Evolutionary conservation across 2,113 vertebrate species (phyloP).

Genomic region (Carollia perspicillata): DNA sequence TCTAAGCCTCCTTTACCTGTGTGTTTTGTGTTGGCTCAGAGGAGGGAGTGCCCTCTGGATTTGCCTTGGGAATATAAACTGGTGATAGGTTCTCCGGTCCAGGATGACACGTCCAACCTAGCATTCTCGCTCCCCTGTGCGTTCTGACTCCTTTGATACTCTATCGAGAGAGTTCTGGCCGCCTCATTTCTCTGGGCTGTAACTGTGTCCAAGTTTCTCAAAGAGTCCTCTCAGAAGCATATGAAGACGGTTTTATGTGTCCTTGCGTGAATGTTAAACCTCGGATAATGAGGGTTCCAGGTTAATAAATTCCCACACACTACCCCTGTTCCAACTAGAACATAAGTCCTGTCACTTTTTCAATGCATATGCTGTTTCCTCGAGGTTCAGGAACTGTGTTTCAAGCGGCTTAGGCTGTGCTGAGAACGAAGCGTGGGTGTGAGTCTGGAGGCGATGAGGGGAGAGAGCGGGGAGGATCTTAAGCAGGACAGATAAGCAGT

Average conservation of each 20-base stretch:
- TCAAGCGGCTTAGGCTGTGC: background rate
- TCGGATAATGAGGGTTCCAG: background rate
- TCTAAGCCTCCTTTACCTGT: background rate
- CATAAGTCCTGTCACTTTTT: background rate
- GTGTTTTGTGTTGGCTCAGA: background rate
- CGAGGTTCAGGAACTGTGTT: background rate
- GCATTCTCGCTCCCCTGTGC: background rate
- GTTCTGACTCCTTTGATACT: background rate
- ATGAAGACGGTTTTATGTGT: background rate
- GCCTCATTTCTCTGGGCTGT: background rate
- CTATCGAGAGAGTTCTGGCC: background rate
- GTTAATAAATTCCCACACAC: background rate
- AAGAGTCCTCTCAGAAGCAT: background rate
- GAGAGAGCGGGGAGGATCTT: background rate
- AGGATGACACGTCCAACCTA: background rate
- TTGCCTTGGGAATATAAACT: background rate
- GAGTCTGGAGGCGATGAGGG: background rate
- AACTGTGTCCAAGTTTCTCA: background rate
- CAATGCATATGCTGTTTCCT: background rate
- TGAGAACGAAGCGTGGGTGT: background rate
- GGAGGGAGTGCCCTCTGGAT: background rate
- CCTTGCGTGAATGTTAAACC: background rate
- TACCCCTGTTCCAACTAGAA: background rate
- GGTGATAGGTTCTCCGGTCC: background rate
- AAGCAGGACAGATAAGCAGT: background rate